These are phyloP conservation scores for Cinclus cinclus DNA, from an alignment of 2,113 vertebrate genomes.

Conservation along the genomic window DNA sequence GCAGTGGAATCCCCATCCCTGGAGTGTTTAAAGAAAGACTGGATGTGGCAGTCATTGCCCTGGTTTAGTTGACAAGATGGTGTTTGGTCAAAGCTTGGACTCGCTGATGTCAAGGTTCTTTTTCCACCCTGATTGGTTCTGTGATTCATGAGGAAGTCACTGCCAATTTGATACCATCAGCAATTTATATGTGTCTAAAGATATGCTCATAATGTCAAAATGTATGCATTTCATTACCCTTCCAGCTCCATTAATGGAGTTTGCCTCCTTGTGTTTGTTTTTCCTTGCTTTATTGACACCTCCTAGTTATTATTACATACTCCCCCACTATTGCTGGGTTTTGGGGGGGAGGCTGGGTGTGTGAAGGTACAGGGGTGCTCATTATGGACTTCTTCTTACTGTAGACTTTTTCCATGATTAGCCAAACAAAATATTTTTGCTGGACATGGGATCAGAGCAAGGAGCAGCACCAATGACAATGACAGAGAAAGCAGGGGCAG, in stretches of 20 bases:
- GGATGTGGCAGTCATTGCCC: not conserved
- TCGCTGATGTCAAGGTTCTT: not conserved
- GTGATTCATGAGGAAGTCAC: not conserved
- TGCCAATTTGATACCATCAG: not conserved
- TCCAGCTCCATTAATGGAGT: not conserved
- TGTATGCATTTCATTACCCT: not conserved
- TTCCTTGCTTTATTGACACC: not conserved
- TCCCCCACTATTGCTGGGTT: not conserved
- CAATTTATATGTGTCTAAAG: not conserved
- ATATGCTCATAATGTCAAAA: not conserved
- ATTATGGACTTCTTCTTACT: not conserved
- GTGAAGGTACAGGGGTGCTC: not conserved
- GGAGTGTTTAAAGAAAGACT: not conserved
- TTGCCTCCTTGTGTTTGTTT: not conserved
- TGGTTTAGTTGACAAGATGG: not conserved
- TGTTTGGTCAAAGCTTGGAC: not conserved
- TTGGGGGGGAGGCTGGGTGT: not conserved
- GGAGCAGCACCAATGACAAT: not conserved
- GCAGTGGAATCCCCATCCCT: not conserved
- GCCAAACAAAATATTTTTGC: not conserved
- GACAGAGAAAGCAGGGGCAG: not conserved
- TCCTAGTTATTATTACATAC: not conserved
- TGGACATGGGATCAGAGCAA: not conserved
- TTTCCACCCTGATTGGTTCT: not conserved
- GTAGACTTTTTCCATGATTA: not conserved